Conservation (phyloP, 2,888 invertebrate genomes). For the Hypena proboscidalis region DNA sequence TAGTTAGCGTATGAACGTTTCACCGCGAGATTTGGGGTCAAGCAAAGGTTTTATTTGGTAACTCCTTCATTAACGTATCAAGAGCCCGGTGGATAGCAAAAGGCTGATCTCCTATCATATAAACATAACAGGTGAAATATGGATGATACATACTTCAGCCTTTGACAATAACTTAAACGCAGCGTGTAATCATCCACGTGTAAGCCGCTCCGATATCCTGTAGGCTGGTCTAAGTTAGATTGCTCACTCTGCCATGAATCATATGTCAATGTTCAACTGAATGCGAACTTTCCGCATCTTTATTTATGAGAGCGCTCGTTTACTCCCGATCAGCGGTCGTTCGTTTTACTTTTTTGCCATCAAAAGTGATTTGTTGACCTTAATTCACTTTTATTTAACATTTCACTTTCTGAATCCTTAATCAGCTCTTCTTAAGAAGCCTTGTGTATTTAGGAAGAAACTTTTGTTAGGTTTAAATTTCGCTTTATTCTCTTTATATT, state of each 20-base stretch:
- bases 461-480: slow-evolving; percentile 1
- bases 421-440: slow-evolving; percentile 43
- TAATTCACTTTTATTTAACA: slow-evolving; percentile 35
- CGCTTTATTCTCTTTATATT: not conserved
- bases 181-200: slow-evolving; percentile 9
- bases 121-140: too few species aligned
- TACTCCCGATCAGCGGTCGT: slow-evolving; percentile 65
- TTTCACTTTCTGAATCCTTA: slow-evolving; percentile 35
- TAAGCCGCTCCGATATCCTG: slow-evolving; percentile 39
- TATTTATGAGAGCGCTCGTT: slow-evolving; percentile 72
- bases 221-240: slow-evolving; percentile 59
- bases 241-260: slow-evolving; percentile 70
- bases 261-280: slow-evolving; percentile 57
- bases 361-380: slow-evolving; percentile 34
- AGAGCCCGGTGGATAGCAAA: too few species aligned
- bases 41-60: too few species aligned
- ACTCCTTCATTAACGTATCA: too few species aligned
- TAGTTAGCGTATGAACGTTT: too few species aligned
- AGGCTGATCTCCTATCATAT: too few species aligned
- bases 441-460: slow-evolving; percentile 16
- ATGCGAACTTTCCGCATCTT: slow-evolving; percentile 61
- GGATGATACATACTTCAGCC: too few species aligned
- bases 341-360: slow-evolving; percentile 43
- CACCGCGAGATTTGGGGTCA: too few species aligned
- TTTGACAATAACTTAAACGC: not conserved